phyloP scores from a whole-genome alignment of 1,140 invertebrate genomes.

The Achroia grisella region DNA sequence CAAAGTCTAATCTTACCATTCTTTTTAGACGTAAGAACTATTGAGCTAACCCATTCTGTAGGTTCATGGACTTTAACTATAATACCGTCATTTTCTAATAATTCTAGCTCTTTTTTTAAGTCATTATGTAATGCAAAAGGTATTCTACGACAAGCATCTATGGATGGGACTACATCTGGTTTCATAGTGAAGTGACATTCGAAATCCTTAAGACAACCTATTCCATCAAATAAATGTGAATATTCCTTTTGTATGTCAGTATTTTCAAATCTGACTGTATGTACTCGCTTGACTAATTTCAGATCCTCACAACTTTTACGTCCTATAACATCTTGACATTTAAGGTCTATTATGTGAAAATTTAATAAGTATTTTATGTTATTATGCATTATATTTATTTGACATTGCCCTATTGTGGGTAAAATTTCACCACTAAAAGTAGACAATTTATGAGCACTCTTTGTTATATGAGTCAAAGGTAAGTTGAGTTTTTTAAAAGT shows the following conservation, averaged over 20 bases:
- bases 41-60: not conserved
- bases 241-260: too few relatives aligned
- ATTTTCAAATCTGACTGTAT: conserved; percentile 4
- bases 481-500: conserved; percentile 8
- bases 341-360: conserved; percentile 9
- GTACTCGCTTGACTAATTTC: conserved; percentile 4
- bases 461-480: not conserved
- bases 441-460: conserved; percentile 5
- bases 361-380: conserved; percentile 8
- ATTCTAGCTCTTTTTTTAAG: conserved; percentile 13
- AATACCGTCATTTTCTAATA: conserved; percentile 9
- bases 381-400: conserved; percentile 11
- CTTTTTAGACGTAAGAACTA: conserved; percentile 4
- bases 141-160: conserved; percentile 15
- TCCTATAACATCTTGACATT: conserved; percentile 12
- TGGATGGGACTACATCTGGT: conserved; percentile 9
- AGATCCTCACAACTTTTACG: conserved; percentile 3
- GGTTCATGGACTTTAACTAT: conserved; percentile 3
- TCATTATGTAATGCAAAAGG: conserved; percentile 14
- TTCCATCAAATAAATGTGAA: conserved; percentile 20
- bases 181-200: conserved; percentile 20
- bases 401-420: conserved; percentile 13
- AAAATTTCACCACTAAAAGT: conserved; percentile 16
- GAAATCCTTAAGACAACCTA: conserved; percentile 19
- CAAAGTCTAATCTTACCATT: not conserved